phyloP scores from a whole-genome alignment of 2,797 vertebrate species.

The Paramormyrops hopkinsi region DNA sequence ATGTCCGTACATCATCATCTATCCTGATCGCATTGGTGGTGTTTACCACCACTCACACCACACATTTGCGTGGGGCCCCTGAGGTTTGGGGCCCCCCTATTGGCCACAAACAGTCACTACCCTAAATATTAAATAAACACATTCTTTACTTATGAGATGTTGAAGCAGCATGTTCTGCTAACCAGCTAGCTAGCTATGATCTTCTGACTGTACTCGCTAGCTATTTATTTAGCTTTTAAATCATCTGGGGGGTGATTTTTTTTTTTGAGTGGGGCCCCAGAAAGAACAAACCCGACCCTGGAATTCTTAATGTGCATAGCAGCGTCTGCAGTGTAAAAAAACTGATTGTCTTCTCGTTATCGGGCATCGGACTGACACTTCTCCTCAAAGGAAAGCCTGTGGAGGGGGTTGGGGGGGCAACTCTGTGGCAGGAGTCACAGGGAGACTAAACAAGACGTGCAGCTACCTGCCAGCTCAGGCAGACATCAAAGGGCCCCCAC shows the following conservation, averaged over 20 bases:
- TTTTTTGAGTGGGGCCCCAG: not conserved
- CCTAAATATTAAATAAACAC: not conserved
- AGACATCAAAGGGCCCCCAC: not conserved
- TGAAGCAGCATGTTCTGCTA: not conserved
- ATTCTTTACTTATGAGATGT: not conserved
- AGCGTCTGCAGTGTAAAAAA: not conserved
- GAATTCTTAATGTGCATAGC: not conserved
- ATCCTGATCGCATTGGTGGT: not conserved
- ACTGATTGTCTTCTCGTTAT: not conserved
- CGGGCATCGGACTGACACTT: not conserved
- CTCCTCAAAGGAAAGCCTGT: not conserved
- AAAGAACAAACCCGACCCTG: not conserved
- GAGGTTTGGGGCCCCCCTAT: not conserved
- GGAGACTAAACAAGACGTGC: not conserved
- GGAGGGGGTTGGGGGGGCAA: not conserved
- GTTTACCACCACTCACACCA: not conserved
- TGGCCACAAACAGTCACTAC: not conserved
- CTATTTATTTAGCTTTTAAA: not conserved
- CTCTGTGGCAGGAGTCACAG: not conserved
- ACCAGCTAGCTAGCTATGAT: not conserved
- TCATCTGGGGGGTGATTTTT: not conserved
- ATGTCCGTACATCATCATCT: not conserved
- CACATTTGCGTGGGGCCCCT: not conserved
- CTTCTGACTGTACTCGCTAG: not conserved
- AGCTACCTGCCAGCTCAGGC: not conserved